Evolutionary conservation across 2,888 invertebrate genomes (phyloP).

Genomic region (Lydus trimaculatus): DNA sequence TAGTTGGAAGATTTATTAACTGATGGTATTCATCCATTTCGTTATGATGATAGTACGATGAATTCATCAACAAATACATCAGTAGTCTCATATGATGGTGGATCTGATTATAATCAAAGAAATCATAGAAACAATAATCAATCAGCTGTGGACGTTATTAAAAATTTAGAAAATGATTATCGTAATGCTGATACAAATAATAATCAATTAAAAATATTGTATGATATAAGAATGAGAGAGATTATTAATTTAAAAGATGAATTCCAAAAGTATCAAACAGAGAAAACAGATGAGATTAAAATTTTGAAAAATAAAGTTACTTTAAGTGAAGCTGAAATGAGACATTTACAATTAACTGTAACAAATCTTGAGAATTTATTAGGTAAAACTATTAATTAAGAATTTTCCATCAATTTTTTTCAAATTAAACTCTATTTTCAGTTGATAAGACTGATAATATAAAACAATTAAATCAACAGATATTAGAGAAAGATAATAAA

Average conservation of each 20-base stretch:
- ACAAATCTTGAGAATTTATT: conserved; percentile 46
- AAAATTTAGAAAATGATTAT: conserved; percentile 28
- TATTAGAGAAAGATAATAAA: conserved; percentile 36
- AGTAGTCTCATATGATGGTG: conserved; percentile 40
- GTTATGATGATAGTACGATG: conserved; percentile 66
- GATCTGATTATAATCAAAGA: neutral
- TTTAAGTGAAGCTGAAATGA: conserved; percentile 47
- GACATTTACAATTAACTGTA: conserved; percentile 45
- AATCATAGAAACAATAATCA: neutral
- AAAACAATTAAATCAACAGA: conserved; percentile 34
- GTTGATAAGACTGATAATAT: conserved; percentile 44
- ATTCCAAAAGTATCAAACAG: conserved; percentile 40
- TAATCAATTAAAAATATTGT: conserved; percentile 60
- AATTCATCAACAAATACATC: conserved; percentile 50
- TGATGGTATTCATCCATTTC: conserved; percentile 74
- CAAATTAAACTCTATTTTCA: conserved; percentile 29
- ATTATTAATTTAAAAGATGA: conserved; percentile 43
- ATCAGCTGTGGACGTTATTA: neutral
- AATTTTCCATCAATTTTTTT: neutral
- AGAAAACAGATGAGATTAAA: conserved; percentile 42
- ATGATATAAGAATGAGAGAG: conserved; percentile 58
- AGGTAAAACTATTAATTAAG: conserved; percentile 30
- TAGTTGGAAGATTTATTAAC: conserved; percentile 71
- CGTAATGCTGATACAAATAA: conserved; percentile 41
- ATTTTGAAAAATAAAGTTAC: conserved; percentile 43